Conservation (phyloP, 2,888 invertebrate species). For the Encarsia formosa region DNA sequence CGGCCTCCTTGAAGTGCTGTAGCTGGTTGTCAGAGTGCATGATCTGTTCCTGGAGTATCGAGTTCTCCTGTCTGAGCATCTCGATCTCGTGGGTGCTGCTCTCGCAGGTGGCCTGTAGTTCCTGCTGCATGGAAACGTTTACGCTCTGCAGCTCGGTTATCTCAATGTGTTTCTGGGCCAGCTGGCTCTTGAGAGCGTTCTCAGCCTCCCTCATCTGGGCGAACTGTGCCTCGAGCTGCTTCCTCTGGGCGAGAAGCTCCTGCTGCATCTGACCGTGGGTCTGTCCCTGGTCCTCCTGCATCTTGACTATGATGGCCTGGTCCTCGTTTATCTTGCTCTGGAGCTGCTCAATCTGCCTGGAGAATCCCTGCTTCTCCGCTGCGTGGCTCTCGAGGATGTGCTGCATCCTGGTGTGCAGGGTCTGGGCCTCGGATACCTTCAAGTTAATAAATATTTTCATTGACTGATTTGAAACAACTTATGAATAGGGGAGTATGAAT, state of each 20-base stretch:
- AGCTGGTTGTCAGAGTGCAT: slow-evolving; percentile 44
- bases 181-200: slow-evolving; percentile 43
- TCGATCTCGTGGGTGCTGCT: slow-evolving; percentile 44
- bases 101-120: slow-evolving; percentile 44
- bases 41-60: slow-evolving; percentile 42
- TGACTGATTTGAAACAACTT: too few species aligned
- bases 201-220: slow-evolving; percentile 59
- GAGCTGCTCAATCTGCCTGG: slow-evolving; percentile 61
- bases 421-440: slow-evolving; percentile 61
- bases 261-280: slow-evolving; percentile 49
- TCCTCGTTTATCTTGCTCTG: slow-evolving; percentile 61
- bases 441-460: too few species aligned
- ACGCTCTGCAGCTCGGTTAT: slow-evolving; percentile 49
- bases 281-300: slow-evolving; percentile 57
- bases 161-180: slow-evolving; percentile 54
- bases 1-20: slow-evolving; percentile 52
- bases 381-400: slow-evolving; percentile 56
- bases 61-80: slow-evolving; percentile 41
- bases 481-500: too few species aligned
- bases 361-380: slow-evolving; percentile 61
- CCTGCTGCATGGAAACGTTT: slow-evolving; percentile 40
- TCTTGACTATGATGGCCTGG: slow-evolving; percentile 52
- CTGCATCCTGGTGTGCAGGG: slow-evolving; percentile 61
- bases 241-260: slow-evolving; percentile 60
- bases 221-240: slow-evolving; percentile 64